These are phyloP conservation scores for Coracias cyanogaster DNA, from an alignment of 2,797 vertebrate genomes.

Conservation along the genomic window DNA sequence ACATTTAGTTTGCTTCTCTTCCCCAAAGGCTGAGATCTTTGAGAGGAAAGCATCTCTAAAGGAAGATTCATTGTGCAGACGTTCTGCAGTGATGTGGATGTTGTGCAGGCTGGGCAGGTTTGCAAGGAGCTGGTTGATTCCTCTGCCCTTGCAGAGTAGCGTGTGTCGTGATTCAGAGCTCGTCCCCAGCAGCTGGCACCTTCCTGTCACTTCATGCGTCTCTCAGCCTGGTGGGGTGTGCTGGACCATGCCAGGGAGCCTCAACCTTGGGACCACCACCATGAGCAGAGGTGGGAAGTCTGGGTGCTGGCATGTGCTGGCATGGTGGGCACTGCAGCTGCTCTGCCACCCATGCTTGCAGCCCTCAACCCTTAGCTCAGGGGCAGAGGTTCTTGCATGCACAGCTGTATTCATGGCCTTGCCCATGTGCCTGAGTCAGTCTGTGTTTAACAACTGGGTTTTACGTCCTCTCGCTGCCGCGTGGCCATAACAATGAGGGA, in stretches of 20 bases:
- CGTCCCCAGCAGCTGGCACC: background rate
- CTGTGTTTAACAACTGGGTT: background rate
- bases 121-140: background rate
- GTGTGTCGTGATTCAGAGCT: background rate
- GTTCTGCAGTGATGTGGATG: background rate
- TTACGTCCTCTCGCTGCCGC: rapidly evolving
- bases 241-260: background rate
- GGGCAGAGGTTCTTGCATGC: rapidly evolving
- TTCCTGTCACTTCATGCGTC: background rate
- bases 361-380: rapidly evolving
- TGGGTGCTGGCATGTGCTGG: background rate
- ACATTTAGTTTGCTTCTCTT: background rate
- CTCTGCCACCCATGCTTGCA: background rate
- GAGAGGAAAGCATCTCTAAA: background rate
- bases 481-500: rapidly evolving
- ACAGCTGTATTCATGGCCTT: rapidly evolving
- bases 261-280: background rate
- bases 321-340: background rate
- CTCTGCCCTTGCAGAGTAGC: background rate
- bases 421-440: rapidly evolving
- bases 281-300: rapidly evolving
- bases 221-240: background rate
- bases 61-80: background rate
- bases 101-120: background rate
- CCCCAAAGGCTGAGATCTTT: background rate